These are phyloP conservation scores for Acromyrmex heyeri DNA, from an alignment of 1,140 invertebrate species.

Conservation along the genomic window DNA sequence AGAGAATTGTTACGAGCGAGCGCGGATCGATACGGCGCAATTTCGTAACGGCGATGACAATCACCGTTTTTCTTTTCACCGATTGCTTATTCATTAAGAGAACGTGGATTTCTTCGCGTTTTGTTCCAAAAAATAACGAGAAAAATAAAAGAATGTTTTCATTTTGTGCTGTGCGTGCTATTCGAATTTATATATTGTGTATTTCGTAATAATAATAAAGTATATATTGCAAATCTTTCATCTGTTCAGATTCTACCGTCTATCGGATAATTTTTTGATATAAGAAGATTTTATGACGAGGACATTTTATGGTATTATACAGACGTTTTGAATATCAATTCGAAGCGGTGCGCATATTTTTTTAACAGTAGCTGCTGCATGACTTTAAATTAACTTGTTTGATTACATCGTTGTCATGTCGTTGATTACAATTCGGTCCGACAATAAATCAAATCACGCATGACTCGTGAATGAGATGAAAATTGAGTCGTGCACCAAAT, in stretches of 20 bases:
- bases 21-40: slow-evolving; percentile 30
- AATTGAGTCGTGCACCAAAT: slow-evolving; percentile 36
- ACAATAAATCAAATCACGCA: neutral
- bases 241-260: no score
- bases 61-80: neutral
- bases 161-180: neutral
- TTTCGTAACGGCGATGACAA: neutral
- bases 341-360: neutral
- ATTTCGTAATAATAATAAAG: neutral
- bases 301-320: no score
- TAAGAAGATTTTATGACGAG: no score
- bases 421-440: neutral
- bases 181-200: neutral
- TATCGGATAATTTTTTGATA: no score
- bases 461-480: neutral
- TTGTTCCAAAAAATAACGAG: neutral
- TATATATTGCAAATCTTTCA: neutral
- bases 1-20: slow-evolving; percentile 29
- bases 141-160: neutral
- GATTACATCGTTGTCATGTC: neutral
- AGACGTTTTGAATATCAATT: no score
- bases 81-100: slow-evolving; percentile 32
- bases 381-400: neutral
- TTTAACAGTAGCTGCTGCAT: neutral
- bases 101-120: neutral